These are phyloP conservation scores for Argya squamiceps DNA, from an alignment of 2,797 vertebrate genomes.

Conservation along the genomic window DNA sequence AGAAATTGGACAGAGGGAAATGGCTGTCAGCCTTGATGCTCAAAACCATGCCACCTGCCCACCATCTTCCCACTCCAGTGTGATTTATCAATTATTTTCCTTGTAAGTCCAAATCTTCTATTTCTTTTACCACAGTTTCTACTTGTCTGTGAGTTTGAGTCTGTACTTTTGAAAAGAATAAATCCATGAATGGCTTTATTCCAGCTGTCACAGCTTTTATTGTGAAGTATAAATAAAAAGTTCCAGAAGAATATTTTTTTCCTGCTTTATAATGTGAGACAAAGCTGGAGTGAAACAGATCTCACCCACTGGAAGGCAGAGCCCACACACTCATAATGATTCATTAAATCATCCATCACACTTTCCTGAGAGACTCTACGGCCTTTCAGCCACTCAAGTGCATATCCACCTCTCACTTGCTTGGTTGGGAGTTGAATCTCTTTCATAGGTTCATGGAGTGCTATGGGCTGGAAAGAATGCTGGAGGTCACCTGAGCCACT, in stretches of 20 bases:
- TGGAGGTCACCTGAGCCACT: neutral
- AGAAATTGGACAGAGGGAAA: neutral
- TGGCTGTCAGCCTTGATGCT: neutral
- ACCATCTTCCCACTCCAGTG: neutral
- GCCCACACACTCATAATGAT: slow-evolving; percentile 50
- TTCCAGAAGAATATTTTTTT: slow-evolving; percentile 24
- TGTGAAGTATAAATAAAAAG: slow-evolving; percentile 37
- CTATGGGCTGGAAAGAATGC: neutral
- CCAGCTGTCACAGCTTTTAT: slow-evolving; percentile 51
- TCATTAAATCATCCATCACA: slow-evolving; percentile 5
- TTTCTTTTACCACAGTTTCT: neutral
- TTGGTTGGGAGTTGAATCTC: neutral
- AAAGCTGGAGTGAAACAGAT: slow-evolving; percentile 49
- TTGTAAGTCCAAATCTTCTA: neutral
- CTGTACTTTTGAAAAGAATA: slow-evolving; percentile 37
- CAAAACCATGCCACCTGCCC: neutral
- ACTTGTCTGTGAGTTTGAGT: neutral
- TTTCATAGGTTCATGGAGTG: neutral
- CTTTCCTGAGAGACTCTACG: neutral
- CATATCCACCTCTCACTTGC: neutral
- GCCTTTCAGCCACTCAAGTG: neutral
- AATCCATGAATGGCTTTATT: neutral
- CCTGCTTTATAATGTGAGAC: slow-evolving; percentile 28
- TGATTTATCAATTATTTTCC: neutral
- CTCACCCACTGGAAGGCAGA: slow-evolving; percentile 53